Evolutionary conservation across 2,797 vertebrate species (phyloP).

Genomic region (Oceanodroma leucorhoa): DNA sequence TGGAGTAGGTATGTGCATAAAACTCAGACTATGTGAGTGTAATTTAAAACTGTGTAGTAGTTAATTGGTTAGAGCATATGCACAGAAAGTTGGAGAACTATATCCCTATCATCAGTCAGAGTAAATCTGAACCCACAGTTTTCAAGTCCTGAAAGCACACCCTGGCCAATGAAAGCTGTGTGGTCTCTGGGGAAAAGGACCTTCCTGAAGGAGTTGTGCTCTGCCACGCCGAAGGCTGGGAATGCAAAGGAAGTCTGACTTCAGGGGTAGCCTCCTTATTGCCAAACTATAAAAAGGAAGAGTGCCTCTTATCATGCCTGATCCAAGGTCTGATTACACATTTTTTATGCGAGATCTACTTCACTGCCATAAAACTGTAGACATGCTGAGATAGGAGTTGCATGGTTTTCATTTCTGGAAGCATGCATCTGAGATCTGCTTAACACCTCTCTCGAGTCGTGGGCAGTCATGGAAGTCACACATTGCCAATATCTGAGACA

Average conservation of each 20-base stretch:
- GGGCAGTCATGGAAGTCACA: not conserved
- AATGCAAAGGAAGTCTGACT: not conserved
- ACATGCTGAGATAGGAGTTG: not conserved
- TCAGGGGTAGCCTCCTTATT: not conserved
- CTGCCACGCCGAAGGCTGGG: not conserved
- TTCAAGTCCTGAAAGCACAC: not conserved
- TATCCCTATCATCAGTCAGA: not conserved
- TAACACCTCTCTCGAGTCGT: not conserved
- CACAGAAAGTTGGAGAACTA: not conserved
- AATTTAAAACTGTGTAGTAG: not conserved
- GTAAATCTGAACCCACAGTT: not conserved
- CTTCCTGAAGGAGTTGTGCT: not conserved
- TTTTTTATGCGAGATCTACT: not conserved
- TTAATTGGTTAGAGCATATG: not conserved
- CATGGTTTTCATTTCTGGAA: not conserved
- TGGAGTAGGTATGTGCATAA: not conserved
- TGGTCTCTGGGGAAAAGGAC: not conserved
- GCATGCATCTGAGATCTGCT: not conserved
- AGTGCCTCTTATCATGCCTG: not conserved
- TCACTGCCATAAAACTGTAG: not conserved
- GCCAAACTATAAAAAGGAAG: not conserved
- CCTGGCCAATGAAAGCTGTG: not conserved
- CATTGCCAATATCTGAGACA: not conserved
- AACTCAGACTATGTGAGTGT: not conserved
- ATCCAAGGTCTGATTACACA: not conserved